A percentile compares a stretch with the other conserved stretches of the same genome.
These are phyloP conservation scores for Ciconia boyciana DNA, from an alignment of 2,113 vertebrate species.

Conservation along the genomic window DNA sequence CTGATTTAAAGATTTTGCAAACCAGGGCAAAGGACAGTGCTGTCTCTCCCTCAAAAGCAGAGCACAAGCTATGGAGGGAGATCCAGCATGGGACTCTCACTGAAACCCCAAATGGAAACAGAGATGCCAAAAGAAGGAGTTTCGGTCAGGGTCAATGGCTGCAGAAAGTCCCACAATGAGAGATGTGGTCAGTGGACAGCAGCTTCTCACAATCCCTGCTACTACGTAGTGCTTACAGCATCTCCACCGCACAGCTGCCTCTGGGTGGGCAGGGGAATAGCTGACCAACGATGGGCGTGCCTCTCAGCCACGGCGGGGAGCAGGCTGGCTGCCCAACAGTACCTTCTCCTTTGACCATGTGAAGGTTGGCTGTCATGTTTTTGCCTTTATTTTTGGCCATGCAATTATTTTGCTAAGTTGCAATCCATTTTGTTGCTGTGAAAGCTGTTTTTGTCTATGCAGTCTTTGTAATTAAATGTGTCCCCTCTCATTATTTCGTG, in stretches of 20 bases:
- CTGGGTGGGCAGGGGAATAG: neutral
- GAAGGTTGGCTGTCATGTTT: neutral
- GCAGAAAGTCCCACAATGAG: neutral
- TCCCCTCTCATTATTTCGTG: neutral
- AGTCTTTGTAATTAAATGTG: neutral
- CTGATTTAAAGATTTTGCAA: neutral
- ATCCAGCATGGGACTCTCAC: neutral
- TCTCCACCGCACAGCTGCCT: neutral
- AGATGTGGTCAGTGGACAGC: neutral
- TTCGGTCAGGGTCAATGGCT: neutral
- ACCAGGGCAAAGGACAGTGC: neutral
- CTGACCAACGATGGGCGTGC: accelerated
- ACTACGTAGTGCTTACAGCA: neutral
- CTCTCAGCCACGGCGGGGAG: neutral
- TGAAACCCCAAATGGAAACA: neutral
- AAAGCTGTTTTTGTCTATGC: neutral
- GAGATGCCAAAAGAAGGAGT: neutral
- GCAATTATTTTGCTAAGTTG: neutral
- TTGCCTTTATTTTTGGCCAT: neutral
- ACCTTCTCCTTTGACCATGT: neutral
- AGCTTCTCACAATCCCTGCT: neutral
- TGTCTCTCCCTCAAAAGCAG: neutral
- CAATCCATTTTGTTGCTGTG: neutral
- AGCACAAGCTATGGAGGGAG: neutral
- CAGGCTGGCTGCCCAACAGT: neutral